A percentile compares a stretch with the other conserved stretches of the same genome.
phyloP scores from a whole-genome alignment of 1,140 invertebrate genomes.

The Bombus consobrinus region DNA sequence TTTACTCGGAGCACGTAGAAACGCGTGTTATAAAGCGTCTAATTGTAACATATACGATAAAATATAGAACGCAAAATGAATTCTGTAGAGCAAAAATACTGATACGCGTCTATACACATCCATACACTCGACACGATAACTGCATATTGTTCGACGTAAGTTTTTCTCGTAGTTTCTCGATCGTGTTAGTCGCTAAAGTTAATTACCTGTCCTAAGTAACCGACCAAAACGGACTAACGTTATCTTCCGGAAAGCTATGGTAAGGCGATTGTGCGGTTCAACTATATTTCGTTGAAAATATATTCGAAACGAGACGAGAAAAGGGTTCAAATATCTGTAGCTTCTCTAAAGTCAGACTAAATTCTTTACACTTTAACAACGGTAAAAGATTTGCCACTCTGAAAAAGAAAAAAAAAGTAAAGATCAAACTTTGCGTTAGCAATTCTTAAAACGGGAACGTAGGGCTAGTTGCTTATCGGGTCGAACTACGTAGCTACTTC shows the following conservation, averaged over 20 bases:
- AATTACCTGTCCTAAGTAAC: slow-evolving; percentile 49
- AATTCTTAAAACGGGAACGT: neutral
- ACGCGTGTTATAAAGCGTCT: neutral
- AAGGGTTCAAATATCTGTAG: neutral
- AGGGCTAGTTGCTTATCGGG: neutral
- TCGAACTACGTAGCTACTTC: neutral
- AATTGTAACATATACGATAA: slow-evolving; percentile 6
- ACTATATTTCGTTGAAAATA: neutral
- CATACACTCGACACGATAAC: neutral
- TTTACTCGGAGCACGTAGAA: neutral
- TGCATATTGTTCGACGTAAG: slow-evolving; percentile 31
- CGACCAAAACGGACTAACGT: slow-evolving; percentile 41
- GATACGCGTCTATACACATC: neutral
- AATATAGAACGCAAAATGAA: neutral
- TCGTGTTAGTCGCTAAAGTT: slow-evolving; percentile 51
- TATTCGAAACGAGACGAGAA: neutral
- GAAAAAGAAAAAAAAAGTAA: neutral
- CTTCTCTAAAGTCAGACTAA: neutral
- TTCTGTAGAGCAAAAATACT: neutral
- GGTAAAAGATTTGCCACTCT: neutral
- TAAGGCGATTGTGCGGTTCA: neutral
- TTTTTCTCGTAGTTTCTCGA: slow-evolving; percentile 49
- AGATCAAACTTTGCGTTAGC: neutral
- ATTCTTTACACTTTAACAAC: neutral
- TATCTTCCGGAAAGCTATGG: slow-evolving; percentile 32